Percentiles rank a stretch among this genome's conserved stretches.
Conservation (phyloP, 2,888 invertebrate genomes). For the Myathropa florea region DNA sequence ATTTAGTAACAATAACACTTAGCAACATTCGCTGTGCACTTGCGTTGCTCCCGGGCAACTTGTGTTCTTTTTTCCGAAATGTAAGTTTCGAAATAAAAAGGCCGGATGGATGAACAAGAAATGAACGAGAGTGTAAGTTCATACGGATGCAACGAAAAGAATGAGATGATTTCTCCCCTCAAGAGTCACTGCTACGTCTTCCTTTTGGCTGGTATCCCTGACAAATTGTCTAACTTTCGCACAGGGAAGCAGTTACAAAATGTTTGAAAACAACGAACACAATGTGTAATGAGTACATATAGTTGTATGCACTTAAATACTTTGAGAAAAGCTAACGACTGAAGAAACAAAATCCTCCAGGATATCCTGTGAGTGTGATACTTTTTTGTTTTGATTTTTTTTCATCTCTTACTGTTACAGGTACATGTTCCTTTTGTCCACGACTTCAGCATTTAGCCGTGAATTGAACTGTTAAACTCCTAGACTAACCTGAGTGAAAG, state of each 20-base stretch:
- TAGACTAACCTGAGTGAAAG: not conserved
- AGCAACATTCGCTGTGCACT: slow-evolving; percentile 37
- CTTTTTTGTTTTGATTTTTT: slow-evolving; percentile 29
- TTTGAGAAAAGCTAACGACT: not conserved
- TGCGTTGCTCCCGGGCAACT: not conserved
- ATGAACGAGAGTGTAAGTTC: not conserved
- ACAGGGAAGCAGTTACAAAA: slow-evolving; percentile 40
- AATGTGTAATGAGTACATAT: slow-evolving; percentile 19
- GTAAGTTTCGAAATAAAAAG: slow-evolving; percentile 2
- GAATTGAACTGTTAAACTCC: not conserved
- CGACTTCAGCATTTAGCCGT: not conserved
- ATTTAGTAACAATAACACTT: slow-evolving; percentile 53
- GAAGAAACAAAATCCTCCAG: slow-evolving; percentile 28
- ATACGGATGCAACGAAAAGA: not conserved
- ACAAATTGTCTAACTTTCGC: slow-evolving; percentile 62
- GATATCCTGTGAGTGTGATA: slow-evolving; percentile 61
- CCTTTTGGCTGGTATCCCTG: slow-evolving; percentile 30
- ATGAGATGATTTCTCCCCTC: slow-evolving; percentile 58
- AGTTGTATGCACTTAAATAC: not conserved
- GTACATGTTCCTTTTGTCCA: not conserved
- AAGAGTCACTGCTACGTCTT: slow-evolving; percentile 37
- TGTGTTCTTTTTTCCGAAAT: not conserved
- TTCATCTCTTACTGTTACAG: not conserved
- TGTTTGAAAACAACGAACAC: slow-evolving; percentile 30
- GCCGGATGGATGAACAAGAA: not conserved